Conservation (phyloP, 2,113 vertebrate species). For the Murina feae region DNA sequence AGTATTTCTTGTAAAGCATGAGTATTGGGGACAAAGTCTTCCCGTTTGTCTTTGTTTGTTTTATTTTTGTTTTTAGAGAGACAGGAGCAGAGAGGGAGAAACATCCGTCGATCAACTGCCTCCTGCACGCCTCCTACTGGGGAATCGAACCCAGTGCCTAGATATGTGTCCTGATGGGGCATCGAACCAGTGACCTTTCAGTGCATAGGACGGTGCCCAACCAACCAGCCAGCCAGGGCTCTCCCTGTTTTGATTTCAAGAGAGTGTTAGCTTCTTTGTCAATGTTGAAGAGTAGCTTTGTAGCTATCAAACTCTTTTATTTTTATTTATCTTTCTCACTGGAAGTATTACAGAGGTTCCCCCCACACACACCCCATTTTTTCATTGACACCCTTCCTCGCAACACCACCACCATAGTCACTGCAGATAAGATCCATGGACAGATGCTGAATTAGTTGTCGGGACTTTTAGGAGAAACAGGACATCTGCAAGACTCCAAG, state of each 20-base stretch:
- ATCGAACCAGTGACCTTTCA: not conserved
- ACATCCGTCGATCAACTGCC: not conserved
- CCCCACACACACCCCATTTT: no score
- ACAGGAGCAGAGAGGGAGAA: not conserved
- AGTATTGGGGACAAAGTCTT: no score
- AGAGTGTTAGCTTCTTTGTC: not conserved
- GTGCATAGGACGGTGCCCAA: not conserved
- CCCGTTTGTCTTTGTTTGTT: not conserved
- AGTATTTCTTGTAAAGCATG: not conserved
- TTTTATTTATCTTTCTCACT: no score
- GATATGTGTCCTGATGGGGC: not conserved
- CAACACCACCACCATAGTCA: no score
- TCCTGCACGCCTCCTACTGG: not conserved
- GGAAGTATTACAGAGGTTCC: no score
- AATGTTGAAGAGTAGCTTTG: not conserved
- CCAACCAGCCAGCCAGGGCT: not conserved
- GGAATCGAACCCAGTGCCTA: not conserved
- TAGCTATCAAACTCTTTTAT: not conserved
- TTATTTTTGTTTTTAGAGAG: not conserved
- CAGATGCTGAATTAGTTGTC: no score
- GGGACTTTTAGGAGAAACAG: no score
- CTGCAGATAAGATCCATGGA: no score
- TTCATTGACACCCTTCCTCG: no score
- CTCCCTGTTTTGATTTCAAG: not conserved
- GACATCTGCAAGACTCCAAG: no score